A percentile compares a stretch with the other conserved stretches of the same genome.
Evolutionary conservation across 2,113 vertebrate genomes (phyloP).

Genomic region (Salvelinus namaycush): DNA sequence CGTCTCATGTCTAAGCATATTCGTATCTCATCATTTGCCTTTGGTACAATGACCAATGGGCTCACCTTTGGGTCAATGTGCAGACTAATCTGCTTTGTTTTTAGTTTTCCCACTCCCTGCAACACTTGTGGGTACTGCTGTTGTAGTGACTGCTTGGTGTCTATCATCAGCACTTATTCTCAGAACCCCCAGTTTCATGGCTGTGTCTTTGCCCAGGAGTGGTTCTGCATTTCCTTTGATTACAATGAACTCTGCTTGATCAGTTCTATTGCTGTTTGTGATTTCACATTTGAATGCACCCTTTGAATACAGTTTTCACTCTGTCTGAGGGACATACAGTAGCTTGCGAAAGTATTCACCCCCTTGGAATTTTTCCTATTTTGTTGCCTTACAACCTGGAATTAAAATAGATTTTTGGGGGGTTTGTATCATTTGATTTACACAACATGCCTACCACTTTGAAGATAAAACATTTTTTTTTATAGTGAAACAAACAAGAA

Average conservation of each 20-base stretch:
- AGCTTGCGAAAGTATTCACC: too few relatives aligned
- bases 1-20: too few relatives aligned
- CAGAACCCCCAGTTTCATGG: conserved; percentile 20
- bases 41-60: conserved; percentile 7
- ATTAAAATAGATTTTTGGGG: too few relatives aligned
- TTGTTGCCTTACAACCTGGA: too few relatives aligned
- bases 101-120: conserved; percentile 20
- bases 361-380: too few relatives aligned
- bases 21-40: too few relatives aligned
- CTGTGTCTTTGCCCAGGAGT: conserved; percentile 19
- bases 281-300: conserved; percentile 30
- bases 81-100: conserved; percentile 27
- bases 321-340: conserved; percentile 1
- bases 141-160: not conserved
- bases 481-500: too few relatives aligned
- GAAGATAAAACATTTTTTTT: too few relatives aligned
- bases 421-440: too few relatives aligned
- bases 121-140: conserved; percentile 27
- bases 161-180: conserved; percentile 24
- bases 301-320: conserved; percentile 21
- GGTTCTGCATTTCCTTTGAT: conserved; percentile 17
- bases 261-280: not conserved
- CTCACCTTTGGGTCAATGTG: conserved; percentile 15
- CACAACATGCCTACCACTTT: too few relatives aligned
- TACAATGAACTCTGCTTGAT: conserved; percentile 9